Percentiles rank a stretch among this genome's conserved stretches.
Conservation (phyloP, 2,113 vertebrate species). For the Corythaeola cristata region DNA sequence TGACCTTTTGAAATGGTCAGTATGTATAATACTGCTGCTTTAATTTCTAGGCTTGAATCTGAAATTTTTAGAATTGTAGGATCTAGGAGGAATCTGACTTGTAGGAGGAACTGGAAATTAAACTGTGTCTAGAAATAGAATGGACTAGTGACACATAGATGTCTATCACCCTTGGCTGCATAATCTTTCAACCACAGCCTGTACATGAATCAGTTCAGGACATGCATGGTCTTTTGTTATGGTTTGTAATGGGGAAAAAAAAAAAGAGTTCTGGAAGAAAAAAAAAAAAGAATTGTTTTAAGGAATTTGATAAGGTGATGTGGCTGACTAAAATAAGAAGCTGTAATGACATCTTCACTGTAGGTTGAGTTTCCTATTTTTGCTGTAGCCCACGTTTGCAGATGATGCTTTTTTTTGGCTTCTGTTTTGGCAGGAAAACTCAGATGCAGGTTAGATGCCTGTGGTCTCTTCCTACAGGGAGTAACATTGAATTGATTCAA, state of each 20-base stretch:
- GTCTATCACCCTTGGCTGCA: background rate
- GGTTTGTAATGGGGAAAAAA: background rate
- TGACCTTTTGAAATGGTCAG: background rate
- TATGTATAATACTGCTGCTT: accelerated
- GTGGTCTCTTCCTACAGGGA: background rate
- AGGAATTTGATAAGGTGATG: background rate
- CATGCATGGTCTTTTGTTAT: background rate
- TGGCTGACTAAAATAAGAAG: background rate
- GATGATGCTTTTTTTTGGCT: background rate
- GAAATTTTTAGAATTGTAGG: background rate
- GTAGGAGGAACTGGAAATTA: background rate
- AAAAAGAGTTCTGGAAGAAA: background rate
- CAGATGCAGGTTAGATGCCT: background rate
- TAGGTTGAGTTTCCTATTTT: background rate
- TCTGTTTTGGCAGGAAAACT: background rate
- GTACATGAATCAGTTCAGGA: background rate
- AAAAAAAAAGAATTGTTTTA: background rate
- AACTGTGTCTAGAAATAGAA: background rate
- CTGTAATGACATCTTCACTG: background rate
- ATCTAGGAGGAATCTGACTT: background rate
- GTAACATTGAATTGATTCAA: background rate
- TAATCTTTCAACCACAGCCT: background rate
- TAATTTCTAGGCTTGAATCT: background rate
- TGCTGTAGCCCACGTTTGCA: background rate
- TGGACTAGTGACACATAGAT: background rate